Percentiles rank a stretch among this genome's conserved stretches.
These are phyloP conservation scores for Philantomba maxwellii DNA, from an alignment of 2,113 vertebrate species.

Conservation along the genomic window DNA sequence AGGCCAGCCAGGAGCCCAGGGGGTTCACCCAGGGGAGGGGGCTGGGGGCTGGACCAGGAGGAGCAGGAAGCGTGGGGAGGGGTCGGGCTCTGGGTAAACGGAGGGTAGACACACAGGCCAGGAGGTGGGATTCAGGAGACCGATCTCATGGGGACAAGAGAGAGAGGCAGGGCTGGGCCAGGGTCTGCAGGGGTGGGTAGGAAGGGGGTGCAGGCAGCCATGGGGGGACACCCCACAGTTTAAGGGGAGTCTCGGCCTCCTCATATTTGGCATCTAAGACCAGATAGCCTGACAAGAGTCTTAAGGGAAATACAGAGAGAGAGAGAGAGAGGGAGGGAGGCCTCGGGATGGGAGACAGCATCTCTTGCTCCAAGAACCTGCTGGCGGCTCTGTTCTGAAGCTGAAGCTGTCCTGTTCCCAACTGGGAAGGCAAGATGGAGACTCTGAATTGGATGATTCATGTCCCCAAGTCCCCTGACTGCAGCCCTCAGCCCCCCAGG, in stretches of 20 bases:
- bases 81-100: too few relatives aligned
- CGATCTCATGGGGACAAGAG: too few relatives aligned
- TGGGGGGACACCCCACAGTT: not conserved
- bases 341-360: fast-evolving
- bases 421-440: fast-evolving
- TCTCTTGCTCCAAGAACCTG: not conserved
- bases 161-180: too few relatives aligned
- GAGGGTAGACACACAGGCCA: too few relatives aligned
- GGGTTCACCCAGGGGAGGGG: too few relatives aligned
- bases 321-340: not conserved
- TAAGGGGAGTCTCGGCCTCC: not conserved
- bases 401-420: not conserved
- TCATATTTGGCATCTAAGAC: fast-evolving
- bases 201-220: too few relatives aligned
- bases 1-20: too few relatives aligned
- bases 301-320: too few relatives aligned
- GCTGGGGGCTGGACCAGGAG: too few relatives aligned
- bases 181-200: too few relatives aligned
- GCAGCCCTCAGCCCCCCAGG: not conserved
- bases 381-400: not conserved
- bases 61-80: too few relatives aligned
- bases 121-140: too few relatives aligned
- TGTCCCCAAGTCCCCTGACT: not conserved
- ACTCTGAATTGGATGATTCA: not conserved
- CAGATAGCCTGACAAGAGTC: not conserved